Base-by-base conservation (phyloP, 1,140 invertebrate species). In the Meloidogyne exigua region DNA sequence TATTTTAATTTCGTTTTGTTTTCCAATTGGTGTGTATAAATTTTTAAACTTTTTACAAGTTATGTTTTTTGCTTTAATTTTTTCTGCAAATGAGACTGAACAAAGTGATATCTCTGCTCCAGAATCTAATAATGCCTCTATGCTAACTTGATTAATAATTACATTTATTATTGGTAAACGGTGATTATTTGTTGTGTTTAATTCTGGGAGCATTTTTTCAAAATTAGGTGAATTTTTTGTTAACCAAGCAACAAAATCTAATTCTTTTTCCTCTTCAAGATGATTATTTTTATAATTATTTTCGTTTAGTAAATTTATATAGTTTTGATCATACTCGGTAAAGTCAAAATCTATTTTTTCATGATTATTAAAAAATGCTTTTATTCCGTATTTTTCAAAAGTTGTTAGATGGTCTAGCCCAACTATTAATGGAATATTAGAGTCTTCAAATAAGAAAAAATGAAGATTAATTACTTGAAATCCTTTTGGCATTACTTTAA, bases 161-260 rank as follows among this genome's bases (percentile, higher is more conserved):
- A 57, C n/a, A 57, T 57, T 57, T 57, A 57, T 57, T 57, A 57
- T 57, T n/a, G 49, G 49, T n/a, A 57, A 57, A 57, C 49, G 49
- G 7, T 18, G 3, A 4, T 57, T 5, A 5, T 57, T n/a, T 57
- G 49, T 57, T 57, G n/a, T n/a, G 0, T 2, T 57, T n/a, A 57
- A 57, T 5, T 57, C 49, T n/a, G 49, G 49, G 0, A 57, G 5
- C 49, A 57, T 57, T n/a, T 57, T 57, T 57, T 57, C 49, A 57
- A 57, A 57, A 2, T n/a, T 57, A 7, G 49, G 49, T 1, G 18
- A n/a, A 57, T 57, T 57, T 57, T 15, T n/a, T 57, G n/a, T 4
- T n/a, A 57, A n/a, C 49, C 49, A 57, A 4, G n/a, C n/a, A n/a
- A n/a, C 13, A 57, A 57, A 5, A n/a, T 57, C n/a, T 5, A n/a